Evolutionary conservation across 2,113 vertebrate species (phyloP), one percentile per base, ranked within the genome.

Genomic region (Aviceda subcristata): DNA sequence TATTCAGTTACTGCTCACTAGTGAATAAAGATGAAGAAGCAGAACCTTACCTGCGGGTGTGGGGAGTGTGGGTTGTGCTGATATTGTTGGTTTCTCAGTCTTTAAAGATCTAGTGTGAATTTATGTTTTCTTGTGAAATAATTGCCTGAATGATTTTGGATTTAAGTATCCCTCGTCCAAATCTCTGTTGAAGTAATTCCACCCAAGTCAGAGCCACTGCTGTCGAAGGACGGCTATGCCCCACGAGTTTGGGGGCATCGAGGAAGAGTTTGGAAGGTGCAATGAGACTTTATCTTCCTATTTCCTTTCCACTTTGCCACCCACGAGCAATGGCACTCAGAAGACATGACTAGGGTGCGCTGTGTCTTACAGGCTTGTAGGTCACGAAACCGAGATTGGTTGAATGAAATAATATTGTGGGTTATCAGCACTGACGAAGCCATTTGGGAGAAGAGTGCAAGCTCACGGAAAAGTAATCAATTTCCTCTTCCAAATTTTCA

Each of bases 151-250:
- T 18, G 3, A 24, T 53, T 88, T 81, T 24, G 17, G 8, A 24
- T 56, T 41, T 30, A 87, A 46, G 1, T 39, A n/a, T 51, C 36
- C 21, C 17, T 85, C 15, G 2, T 29, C 18, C n/a, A 88, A 66
- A 60, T 16, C 9, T 21, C 11, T 59, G 23, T 34, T 59, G 8
- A 43, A 48, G 41, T 12, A 48, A 63, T 67, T 76, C 16, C 9
- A 11, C 24, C 0, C 0, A 27, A 32, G 32, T 30, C 48, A 76
- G 56, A 86, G 9, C 1, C 21, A 27, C 7, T 56, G 24, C 29
- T 26, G 0, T 5, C 0, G 0, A 38, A 27, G 5, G 26, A 29
- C 29, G 39, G 6, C 0, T 0, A 34, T 36, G 8, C 2, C 21
- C 20, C 6, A 30, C 0, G 10, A 68, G 15, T 45, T 15, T 64